Percentiles rank a stretch among this genome's conserved stretches.
Evolutionary conservation across 2,888 invertebrate genomes (phyloP).

Genomic region (Coelopa pilipes): DNA sequence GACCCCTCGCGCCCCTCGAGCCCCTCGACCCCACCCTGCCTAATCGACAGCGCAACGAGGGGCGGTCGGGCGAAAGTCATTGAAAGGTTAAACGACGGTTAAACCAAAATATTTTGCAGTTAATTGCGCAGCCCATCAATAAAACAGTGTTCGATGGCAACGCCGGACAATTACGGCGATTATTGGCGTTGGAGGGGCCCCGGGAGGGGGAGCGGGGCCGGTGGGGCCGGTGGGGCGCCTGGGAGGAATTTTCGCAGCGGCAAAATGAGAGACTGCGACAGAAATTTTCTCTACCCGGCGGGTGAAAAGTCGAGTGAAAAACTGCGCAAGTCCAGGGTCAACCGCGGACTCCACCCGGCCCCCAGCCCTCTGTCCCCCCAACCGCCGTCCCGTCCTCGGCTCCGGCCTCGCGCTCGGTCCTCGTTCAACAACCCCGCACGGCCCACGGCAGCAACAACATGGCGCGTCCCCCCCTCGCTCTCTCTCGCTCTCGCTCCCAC

Average conservation of each 20-base stretch:
- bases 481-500: too few relatives aligned
- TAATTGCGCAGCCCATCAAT: conserved; percentile 63
- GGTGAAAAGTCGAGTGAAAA: conserved; percentile 38
- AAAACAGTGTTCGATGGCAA: conserved; percentile 55
- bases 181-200: conserved; percentile 49
- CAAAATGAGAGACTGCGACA: conserved; percentile 23
- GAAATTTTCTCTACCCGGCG: conserved; percentile 17
- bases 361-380: too few relatives aligned
- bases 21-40: background rate
- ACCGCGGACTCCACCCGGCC: conserved; percentile 40
- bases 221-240: background rate
- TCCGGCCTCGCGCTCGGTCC: conserved; percentile 8
- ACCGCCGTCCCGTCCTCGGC: too few relatives aligned
- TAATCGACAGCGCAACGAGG: background rate
- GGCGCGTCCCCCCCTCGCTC: too few relatives aligned
- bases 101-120: conserved; percentile 55
- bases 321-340: conserved; percentile 64
- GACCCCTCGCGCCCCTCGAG: too few relatives aligned
- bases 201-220: background rate
- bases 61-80: background rate
- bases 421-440: conserved; percentile 51
- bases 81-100: conserved; percentile 44
- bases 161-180: conserved; percentile 59
- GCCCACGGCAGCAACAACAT: conserved; percentile 43
- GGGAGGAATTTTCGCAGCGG: background rate